These are phyloP conservation scores for Athalia cordata DNA, from an alignment of 2,888 invertebrate genomes.

Conservation along the genomic window DNA sequence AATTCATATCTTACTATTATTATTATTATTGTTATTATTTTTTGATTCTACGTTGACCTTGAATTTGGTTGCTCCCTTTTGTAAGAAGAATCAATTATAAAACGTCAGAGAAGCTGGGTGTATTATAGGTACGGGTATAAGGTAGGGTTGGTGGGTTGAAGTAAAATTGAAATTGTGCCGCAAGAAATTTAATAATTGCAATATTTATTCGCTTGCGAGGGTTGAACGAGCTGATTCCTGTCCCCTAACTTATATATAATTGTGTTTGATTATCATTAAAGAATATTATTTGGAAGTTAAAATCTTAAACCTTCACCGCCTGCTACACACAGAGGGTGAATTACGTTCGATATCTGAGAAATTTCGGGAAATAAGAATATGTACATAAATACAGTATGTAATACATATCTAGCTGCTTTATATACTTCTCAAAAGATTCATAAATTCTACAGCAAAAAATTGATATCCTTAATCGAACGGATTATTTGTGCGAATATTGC, in stretches of 20 bases:
- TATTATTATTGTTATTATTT: too few relatives aligned
- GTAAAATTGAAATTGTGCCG: background rate
- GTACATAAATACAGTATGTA: background rate
- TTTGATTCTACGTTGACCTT: too few relatives aligned
- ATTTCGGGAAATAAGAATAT: background rate
- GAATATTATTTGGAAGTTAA: background rate
- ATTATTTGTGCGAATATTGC: too few relatives aligned
- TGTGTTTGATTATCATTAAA: conserved; percentile 22
- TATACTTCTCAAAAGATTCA: background rate
- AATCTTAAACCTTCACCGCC: background rate
- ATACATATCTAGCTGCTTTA: background rate
- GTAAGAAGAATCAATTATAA: too few relatives aligned
- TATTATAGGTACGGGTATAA: too few relatives aligned
- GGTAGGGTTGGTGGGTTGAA: too few relatives aligned
- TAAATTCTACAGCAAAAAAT: too few relatives aligned
- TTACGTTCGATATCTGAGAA: background rate
- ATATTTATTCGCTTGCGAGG: background rate
- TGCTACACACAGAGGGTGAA: background rate
- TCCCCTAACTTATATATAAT: background rate
- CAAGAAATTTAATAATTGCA: conserved; percentile 6
- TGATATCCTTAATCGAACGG: too few relatives aligned
- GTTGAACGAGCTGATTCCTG: too few relatives aligned
- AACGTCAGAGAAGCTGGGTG: too few relatives aligned
- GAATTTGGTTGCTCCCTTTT: too few relatives aligned
- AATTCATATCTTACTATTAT: too few relatives aligned